Evolutionary conservation across 2,888 invertebrate species (phyloP).

Genomic region (Chrysina gloriosa): DNA sequence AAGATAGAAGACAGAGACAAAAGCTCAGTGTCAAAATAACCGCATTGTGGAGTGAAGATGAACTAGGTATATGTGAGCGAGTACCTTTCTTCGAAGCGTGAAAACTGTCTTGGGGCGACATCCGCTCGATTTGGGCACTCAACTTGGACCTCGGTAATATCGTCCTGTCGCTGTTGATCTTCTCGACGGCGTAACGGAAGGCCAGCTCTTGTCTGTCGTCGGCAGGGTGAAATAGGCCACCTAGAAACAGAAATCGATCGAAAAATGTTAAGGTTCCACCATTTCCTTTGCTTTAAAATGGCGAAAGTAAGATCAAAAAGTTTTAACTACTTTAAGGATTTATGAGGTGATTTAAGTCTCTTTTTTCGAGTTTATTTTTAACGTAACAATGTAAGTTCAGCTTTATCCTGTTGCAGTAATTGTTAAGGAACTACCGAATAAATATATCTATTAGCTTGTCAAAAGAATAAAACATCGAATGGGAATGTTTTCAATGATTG

Average conservation of each 20-base stretch:
- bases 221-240: slow-evolving; percentile 88
- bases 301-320: no score
- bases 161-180: slow-evolving; percentile 86
- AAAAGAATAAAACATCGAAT: no score
- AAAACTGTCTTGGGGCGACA: slow-evolving; percentile 92
- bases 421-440: no score
- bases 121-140: slow-evolving; percentile 88
- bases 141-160: slow-evolving; percentile 88
- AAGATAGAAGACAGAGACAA: background rate
- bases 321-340: no score
- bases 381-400: no score
- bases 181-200: slow-evolving; percentile 92
- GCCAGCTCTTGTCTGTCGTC: slow-evolving; percentile 91
- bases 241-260: slow-evolving; percentile 66
- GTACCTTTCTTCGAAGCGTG: slow-evolving; percentile 93
- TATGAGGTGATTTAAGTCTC: no score
- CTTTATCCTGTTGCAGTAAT: no score
- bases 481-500: no score
- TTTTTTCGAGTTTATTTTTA: no score
- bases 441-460: no score
- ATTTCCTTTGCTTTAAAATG: no score
- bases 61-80: background rate
- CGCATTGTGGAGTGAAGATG: background rate
- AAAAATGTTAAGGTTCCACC: background rate
- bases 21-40: no score